These are phyloP conservation scores for Diphyllodes magnificus DNA, from an alignment of 2,113 vertebrate species.

Conservation along the genomic window DNA sequence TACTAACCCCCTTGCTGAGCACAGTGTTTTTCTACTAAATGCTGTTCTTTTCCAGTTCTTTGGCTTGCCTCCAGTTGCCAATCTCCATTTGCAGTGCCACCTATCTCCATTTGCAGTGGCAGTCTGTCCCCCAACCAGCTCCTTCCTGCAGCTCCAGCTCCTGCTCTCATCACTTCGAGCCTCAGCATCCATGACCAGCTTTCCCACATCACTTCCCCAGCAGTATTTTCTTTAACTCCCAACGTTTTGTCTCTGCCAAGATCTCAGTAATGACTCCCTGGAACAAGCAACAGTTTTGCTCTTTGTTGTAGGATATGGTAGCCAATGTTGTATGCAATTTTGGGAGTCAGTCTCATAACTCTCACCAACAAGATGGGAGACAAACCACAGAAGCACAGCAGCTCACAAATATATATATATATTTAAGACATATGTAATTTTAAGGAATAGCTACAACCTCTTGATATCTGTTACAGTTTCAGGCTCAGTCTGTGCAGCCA, in stretches of 20 bases:
- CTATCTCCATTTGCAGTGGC: neutral
- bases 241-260: neutral
- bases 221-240: neutral
- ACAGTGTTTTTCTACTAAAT: neutral
- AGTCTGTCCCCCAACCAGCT: neutral
- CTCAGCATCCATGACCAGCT: neutral
- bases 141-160: neutral
- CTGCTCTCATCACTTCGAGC: rapidly evolving
- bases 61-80: neutral
- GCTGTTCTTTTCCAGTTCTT: neutral
- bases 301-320: neutral
- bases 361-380: neutral
- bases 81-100: neutral
- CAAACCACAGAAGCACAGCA: neutral
- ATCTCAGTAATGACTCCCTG: neutral
- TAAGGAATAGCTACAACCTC: neutral
- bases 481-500: neutral
- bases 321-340: neutral
- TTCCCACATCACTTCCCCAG: neutral
- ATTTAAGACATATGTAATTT: neutral
- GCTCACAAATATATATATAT: neutral
- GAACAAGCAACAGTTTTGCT: neutral
- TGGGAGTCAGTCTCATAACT: neutral
- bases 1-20: neutral
- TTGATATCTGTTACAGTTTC: neutral